A percentile compares a stretch with the other conserved stretches of the same genome.
Evolutionary conservation across 2,888 invertebrate species (phyloP).

Genomic region (Cryptus armator): DNA sequence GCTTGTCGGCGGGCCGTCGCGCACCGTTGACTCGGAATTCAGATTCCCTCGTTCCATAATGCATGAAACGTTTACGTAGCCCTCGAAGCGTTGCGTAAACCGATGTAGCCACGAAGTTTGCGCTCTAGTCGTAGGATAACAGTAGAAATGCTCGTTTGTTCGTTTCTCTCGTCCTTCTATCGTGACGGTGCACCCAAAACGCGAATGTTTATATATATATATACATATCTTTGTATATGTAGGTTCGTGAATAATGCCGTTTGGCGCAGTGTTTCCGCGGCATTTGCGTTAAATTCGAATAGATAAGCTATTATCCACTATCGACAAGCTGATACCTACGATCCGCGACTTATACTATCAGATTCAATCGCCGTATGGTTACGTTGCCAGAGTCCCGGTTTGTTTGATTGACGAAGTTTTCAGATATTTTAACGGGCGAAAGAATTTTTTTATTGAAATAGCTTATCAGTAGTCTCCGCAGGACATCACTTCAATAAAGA

Average conservation of each 20-base stretch:
- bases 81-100: conserved; percentile 78
- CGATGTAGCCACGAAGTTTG: conserved; percentile 74
- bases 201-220: no score
- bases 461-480: no score
- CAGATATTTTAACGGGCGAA: no score
- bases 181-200: background rate
- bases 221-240: no score
- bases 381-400: no score
- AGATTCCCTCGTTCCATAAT: conserved; percentile 81
- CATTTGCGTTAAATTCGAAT: conserved; percentile 19
- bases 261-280: conserved; percentile 15
- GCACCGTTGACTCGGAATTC: conserved; percentile 73
- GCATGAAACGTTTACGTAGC: conserved; percentile 81
- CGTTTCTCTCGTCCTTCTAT: conserved; percentile 25
- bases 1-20: conserved; percentile 40
- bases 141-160: conserved; percentile 42
- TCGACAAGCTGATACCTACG: background rate
- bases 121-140: conserved; percentile 23
- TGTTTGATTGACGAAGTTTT: no score
- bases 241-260: background rate
- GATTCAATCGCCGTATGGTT: no score
- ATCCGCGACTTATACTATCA: background rate
- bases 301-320: background rate
- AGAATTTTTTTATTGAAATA: no score
- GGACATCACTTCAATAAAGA: no score